Percentiles rank a stretch among this genome's conserved stretches.
Conservation (phyloP, 2,888 invertebrate genomes). For the Frankliniella intonsa region DNA sequence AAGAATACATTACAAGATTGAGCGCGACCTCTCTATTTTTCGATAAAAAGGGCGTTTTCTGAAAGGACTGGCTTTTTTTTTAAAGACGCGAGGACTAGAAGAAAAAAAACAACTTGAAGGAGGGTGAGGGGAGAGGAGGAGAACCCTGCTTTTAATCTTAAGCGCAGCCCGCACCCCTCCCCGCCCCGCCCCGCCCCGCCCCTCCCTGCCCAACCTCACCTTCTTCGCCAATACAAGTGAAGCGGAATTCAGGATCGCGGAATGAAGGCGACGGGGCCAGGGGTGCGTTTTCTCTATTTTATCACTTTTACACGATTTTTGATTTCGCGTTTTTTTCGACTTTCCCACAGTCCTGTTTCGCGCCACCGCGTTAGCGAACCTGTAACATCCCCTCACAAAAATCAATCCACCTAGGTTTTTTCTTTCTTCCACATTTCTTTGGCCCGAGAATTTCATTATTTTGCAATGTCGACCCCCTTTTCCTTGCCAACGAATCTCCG, state of each 20-base stretch:
- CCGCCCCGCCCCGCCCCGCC: not conserved
- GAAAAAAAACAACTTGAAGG: constrained; percentile 1
- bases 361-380: not conserved
- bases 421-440: not conserved
- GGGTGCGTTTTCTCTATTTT: not conserved
- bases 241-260: not conserved
- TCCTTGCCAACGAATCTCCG: not conserved
- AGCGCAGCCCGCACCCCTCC: not conserved
- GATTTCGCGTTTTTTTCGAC: not conserved
- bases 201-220: not conserved
- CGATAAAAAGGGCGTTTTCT: constrained; percentile 25
- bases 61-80: constrained; percentile 9
- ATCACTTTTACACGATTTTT: constrained; percentile 13
- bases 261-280: not conserved
- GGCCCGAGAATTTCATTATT: not conserved
- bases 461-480: not conserved
- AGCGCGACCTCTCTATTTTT: constrained; percentile 21
- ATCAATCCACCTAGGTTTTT: not conserved
- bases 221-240: constrained; percentile 20
- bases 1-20: constrained; percentile 25
- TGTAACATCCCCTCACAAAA: not conserved
- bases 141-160: not conserved
- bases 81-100: not conserved
- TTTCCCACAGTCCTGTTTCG: not conserved
- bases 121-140: not conserved